Percentiles rank a stretch among this genome's conserved stretches.
phyloP scores from a whole-genome alignment of 2,113 vertebrate genomes.

The Spea bombifrons region DNA sequence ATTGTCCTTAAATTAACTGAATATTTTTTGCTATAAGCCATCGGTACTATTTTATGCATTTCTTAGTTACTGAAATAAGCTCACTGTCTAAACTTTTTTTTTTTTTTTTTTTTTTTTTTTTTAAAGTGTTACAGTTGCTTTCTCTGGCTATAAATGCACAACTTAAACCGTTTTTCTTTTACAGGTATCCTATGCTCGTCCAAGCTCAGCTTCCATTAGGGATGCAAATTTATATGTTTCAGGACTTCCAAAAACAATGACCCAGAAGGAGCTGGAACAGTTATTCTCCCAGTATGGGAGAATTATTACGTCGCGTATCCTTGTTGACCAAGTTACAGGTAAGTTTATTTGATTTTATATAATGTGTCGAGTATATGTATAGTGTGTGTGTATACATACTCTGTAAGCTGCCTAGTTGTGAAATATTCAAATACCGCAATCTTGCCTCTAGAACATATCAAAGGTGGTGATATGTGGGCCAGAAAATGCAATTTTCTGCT shows the following conservation, averaged over 20 bases:
- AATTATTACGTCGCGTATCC: conserved; percentile 98
- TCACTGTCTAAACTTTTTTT: no score
- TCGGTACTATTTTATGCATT: no score
- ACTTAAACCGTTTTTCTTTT: background rate
- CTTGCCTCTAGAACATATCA: conserved; percentile 59
- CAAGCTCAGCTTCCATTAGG: conserved; percentile 97
- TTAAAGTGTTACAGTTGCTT: no score
- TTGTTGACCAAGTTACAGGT: conserved; percentile 97
- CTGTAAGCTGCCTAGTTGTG: conserved; percentile 44
- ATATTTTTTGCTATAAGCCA: no score
- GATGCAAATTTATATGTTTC: conserved; percentile 98
- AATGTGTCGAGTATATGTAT: no score
- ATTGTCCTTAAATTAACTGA: no score
- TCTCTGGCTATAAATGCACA: background rate
- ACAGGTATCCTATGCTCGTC: conserved; percentile 89
- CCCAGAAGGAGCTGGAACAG: conserved; percentile 94
- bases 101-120: no score
- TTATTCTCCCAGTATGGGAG: conserved; percentile 96
- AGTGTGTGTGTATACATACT: no score
- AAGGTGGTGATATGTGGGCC: conserved; percentile 62
- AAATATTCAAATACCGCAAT: conserved; percentile 45
- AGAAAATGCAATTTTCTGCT: conserved; percentile 72
- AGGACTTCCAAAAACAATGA: conserved; percentile 96
- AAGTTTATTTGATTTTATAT: conserved; percentile 59
- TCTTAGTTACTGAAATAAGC: background rate